Base-by-base conservation (phyloP, 2,113 vertebrate species). In the Embiotoca jacksoni region DNA sequence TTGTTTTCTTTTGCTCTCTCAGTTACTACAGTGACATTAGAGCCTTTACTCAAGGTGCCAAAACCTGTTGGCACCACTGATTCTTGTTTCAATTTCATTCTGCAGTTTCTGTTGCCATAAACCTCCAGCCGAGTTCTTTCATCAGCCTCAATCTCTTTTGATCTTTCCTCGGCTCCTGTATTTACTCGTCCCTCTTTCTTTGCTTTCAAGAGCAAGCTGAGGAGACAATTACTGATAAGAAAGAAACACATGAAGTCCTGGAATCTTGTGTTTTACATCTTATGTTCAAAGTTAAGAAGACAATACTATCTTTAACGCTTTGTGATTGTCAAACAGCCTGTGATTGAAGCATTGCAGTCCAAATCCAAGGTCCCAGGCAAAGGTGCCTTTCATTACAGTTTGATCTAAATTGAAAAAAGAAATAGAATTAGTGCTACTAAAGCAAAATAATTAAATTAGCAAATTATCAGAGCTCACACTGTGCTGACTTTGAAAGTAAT, bases 91-190 rank as follows among this genome's bases (percentile, higher is more conserved):
- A 55, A 8, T 66, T 81, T 75, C 41, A 57, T 44, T 74, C 36
- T 60, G 39, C 63, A 67, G 39, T 82, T 68, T 57, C 37, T 61
- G 30, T 53, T 49, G 66, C 52, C 15, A 56, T 41, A 47, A 66
- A 62, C 73, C 66, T 70, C 67, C 31, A 58, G 32, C 46, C 70
- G 10, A 75, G 44, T 49, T 67, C 63, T 82, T 87, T 75, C 59
- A 74, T 84, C 75, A 59, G 36, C 56, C 66, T 74, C 54, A 61
- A 36, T 81, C 57, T 72, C 57, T 76, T 74, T 76, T 70, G 55
- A 80, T 83, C 50, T 72, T 54, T 89, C 44, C 23, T 66, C 11
- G n/a, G 16, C 39, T 76, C 15, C 52, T 1, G 3, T 31, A 60
- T 74, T 68, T 68, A 44, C 23, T 46, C 32, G 5, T 15, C 32